Conservation (phyloP, 2,113 vertebrate species). For the Sakesphorus luctuosus region DNA sequence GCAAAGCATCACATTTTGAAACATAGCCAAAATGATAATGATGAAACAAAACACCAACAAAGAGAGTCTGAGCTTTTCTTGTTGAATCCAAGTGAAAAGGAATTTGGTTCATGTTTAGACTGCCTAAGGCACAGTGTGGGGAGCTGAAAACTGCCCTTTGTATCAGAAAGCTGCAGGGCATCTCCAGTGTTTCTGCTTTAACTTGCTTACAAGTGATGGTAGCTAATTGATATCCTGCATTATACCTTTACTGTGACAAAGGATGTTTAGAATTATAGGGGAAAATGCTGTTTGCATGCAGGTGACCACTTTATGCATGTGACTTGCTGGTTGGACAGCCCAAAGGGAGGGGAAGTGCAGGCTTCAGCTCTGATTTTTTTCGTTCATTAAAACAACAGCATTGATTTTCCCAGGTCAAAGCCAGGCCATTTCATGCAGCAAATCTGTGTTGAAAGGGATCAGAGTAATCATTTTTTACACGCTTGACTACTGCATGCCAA, state of each 20-base stretch:
- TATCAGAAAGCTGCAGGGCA: not conserved
- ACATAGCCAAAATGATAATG: slow-evolving; percentile 20
- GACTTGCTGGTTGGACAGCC: not conserved
- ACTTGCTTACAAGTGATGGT: slow-evolving; percentile 20
- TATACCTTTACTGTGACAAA: not conserved
- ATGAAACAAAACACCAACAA: slow-evolving; percentile 18
- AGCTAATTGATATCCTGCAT: slow-evolving; percentile 12
- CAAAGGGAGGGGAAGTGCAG: not conserved
- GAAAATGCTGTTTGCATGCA: not conserved
- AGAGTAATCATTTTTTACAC: slow-evolving; percentile 70
- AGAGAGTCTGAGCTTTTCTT: slow-evolving; percentile 29
- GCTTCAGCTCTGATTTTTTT: slow-evolving; percentile 33
- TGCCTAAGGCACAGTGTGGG: not conserved
- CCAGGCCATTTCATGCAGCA: slow-evolving; percentile 59
- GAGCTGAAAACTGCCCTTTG: slow-evolving; percentile 9
- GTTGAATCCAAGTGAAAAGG: slow-evolving; percentile 52
- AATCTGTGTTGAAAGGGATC: slow-evolving; percentile 63
- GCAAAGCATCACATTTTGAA: slow-evolving; percentile 38
- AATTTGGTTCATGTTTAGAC: slow-evolving; percentile 41
- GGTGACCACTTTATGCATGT: not conserved
- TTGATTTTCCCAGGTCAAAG: slow-evolving; percentile 68
- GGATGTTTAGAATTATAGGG: not conserved
- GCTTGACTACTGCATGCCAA: slow-evolving; percentile 44
- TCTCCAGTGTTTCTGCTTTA: not conserved
- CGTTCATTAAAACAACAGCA: slow-evolving; percentile 65